Evolutionary conservation across 2,797 vertebrate genomes (phyloP), one percentile per base, ranked within the genome.

Genomic region (Leptatherina wallacei): DNA sequence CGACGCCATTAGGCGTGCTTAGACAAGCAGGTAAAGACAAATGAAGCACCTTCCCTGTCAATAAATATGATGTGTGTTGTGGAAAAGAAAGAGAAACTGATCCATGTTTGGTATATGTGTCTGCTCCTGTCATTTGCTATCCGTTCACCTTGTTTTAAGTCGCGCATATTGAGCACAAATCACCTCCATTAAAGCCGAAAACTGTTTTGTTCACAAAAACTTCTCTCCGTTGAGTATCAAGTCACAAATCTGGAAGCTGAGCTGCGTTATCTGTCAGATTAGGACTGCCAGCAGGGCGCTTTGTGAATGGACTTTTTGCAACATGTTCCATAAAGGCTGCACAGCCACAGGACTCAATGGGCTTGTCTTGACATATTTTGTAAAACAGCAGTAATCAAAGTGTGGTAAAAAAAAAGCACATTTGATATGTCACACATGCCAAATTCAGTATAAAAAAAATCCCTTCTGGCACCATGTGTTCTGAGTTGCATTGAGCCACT

Each of bases 11-110:
- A 76, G 81, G 67, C 74, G 14, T 74, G 78, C 51, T 80, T 73
- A 67, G 77, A 88, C 70, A 73, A 79, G 85, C 71, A 75, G 79
- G 75, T 78, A 61, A 77, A 75, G 58, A 69, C 61, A 85, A 79
- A 70, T 64, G 11, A 83, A 82, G 77, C 76, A 63, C 80, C 82
- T 84, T 71, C 73, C 47, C 66, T 89, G 80, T 90, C 67, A 67
- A 69, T 69, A 51, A 49, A 66, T 81, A 81, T 81, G 67, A 85
- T 81, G 80, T 82, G 71, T 76, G 65, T 82, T 69, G 69, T 77
- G 66, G 29, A 75, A 57, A 64, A 54, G 60, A 56, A 67, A 49
- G 65, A 61, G 8, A 54, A 71, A 38, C 61, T 69, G 59, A 47
- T 75, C 60, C 30, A 18, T 27, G 11, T 54, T 64, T 55, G 20